Evolutionary conservation across 2,113 vertebrate species (phyloP).

Genomic region (Cettia cetti): DNA sequence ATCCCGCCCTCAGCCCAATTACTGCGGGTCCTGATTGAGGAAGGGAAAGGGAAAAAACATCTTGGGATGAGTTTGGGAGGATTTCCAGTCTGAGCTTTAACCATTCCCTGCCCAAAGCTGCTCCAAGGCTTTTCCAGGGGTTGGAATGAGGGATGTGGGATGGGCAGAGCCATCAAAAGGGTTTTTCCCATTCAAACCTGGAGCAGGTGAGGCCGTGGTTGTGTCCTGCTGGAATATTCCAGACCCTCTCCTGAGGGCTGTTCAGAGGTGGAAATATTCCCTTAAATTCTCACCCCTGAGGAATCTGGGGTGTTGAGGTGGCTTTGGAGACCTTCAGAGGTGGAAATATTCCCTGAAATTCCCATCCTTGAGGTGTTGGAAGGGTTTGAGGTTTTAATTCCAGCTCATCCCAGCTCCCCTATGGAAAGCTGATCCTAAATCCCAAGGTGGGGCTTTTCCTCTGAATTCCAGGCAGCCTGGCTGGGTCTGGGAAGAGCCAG

Average conservation of each 20-base stretch:
- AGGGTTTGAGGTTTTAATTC: not conserved
- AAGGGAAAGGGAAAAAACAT: not conserved
- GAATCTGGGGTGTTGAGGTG: accelerated
- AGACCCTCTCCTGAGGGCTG: not conserved
- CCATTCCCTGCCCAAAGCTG: not conserved
- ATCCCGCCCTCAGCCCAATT: not conserved
- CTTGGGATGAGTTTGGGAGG: not conserved
- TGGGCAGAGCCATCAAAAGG: accelerated
- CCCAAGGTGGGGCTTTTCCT: not conserved
- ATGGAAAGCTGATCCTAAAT: not conserved
- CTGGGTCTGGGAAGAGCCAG: not conserved
- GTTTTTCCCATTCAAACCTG: not conserved
- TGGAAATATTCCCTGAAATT: not conserved
- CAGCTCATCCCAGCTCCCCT: not conserved
- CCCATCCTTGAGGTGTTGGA: not conserved
- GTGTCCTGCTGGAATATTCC: not conserved
- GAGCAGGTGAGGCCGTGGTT: not conserved
- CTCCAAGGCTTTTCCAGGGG: not conserved
- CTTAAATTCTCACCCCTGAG: not conserved
- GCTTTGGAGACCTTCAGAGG: not conserved
- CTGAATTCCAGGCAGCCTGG: not conserved
- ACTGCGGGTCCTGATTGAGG: not conserved
- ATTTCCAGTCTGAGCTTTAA: slow-evolving; percentile 21
- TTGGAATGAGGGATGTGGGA: not conserved
- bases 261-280: not conserved